Conservation (phyloP, 2,113 vertebrate genomes). For the Campylorhamphus procurvoides region DNA sequence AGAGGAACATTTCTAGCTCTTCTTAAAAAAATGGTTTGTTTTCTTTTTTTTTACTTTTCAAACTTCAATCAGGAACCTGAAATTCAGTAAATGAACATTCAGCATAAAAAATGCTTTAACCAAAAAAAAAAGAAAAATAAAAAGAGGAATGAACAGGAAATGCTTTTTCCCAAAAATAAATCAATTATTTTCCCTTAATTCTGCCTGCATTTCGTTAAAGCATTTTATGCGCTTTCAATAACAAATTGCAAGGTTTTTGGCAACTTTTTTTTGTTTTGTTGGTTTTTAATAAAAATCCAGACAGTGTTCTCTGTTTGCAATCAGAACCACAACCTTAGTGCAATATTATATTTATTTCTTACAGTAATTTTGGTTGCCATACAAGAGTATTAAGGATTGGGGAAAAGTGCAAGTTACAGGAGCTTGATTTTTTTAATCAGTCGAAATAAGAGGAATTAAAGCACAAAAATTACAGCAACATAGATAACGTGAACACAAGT, state of each 20-base stretch:
- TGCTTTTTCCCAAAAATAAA: neutral
- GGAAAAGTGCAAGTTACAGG: conserved; percentile 90
- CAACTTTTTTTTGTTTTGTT: conserved; percentile 5
- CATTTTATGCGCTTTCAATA: neutral
- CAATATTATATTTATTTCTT: conserved; percentile 97
- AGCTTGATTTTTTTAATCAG: conserved; percentile 83
- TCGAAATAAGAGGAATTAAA: conserved; percentile 89
- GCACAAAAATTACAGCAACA: conserved; percentile 97
- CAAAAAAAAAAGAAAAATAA: neutral
- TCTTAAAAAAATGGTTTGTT: neutral
- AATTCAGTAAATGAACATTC: neutral
- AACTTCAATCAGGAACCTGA: neutral
- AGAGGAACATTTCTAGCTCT: neutral
- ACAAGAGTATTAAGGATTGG: conserved; percentile 88
- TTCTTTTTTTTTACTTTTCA: neutral
- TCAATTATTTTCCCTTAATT: neutral
- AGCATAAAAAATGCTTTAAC: neutral
- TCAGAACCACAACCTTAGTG: conserved; percentile 85
- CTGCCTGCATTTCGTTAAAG: neutral
- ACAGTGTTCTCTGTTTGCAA: conserved; percentile 71
- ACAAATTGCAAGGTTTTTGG: conserved; percentile 22
- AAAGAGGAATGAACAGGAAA: neutral
- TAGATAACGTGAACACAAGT: conserved; percentile 91
- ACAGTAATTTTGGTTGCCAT: conserved; percentile 96
- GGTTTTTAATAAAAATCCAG: conserved; percentile 47